Conservation (phyloP, 2,797 vertebrate species). For the Enteromius argenteus region DNA sequence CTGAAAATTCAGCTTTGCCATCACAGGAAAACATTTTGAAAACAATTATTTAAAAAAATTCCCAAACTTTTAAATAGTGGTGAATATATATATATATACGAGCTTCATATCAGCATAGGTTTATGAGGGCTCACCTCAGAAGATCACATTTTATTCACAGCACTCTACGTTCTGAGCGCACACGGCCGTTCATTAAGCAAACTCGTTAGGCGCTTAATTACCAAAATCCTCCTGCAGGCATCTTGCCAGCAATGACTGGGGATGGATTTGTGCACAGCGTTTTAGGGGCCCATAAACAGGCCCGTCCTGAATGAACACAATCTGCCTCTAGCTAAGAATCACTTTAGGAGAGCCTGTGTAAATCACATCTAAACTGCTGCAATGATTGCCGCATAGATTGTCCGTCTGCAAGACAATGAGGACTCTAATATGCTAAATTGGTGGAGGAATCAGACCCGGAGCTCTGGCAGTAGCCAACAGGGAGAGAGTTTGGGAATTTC, state of each 20-base stretch:
- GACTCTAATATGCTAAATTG: conserved; percentile 32
- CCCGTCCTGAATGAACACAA: conserved; percentile 14
- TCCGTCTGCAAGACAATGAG: conserved; percentile 20
- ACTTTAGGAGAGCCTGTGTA: conserved; percentile 41
- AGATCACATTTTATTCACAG: background rate
- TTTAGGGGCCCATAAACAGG: conserved; percentile 10
- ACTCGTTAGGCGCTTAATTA: conserved; percentile 54
- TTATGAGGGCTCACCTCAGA: background rate
- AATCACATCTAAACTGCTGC: conserved; percentile 46
- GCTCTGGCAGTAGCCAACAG: conserved; percentile 20
- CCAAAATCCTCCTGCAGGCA: conserved; percentile 52
- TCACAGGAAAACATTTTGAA: too few species aligned
- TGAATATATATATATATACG: background rate
- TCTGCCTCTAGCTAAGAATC: conserved; percentile 33
- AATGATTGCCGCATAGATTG: conserved; percentile 28
- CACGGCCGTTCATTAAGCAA: conserved; percentile 26
- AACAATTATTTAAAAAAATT: background rate
- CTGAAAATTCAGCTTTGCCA: background rate
- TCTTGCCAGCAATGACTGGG: conserved; percentile 26
- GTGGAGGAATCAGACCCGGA: conserved; percentile 29
- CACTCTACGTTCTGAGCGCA: background rate
- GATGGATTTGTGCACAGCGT: conserved; percentile 41
- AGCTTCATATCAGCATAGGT: background rate
- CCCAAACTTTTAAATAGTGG: background rate
- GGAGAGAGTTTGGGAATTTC: conserved; percentile 40